Evolutionary conservation across 37 sponge, comb jelly and placozoan species (phyloP).

Genomic region (Bolinopsis microptera): DNA sequence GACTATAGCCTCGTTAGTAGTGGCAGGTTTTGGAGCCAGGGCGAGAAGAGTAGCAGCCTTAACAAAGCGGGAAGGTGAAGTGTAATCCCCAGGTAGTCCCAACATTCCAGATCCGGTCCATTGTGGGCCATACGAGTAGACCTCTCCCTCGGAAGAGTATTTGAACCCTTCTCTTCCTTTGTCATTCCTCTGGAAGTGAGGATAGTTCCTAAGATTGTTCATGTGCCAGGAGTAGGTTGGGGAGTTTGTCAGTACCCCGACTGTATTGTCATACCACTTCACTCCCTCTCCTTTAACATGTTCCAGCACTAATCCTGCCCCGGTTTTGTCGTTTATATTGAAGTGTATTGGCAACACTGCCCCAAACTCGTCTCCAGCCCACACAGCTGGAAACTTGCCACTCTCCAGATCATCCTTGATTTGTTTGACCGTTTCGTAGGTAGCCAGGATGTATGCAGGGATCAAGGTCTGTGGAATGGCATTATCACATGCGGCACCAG

Average conservation of each 20-base stretch:
- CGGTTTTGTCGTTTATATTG: not conserved
- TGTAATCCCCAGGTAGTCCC: constrained; percentile 4
- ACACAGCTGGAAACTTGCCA: not conserved
- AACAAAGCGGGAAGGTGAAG: constrained; percentile 13
- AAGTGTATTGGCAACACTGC: not conserved
- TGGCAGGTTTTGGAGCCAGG: not conserved
- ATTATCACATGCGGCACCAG: not conserved
- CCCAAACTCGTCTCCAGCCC: not conserved
- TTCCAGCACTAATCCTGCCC: not conserved
- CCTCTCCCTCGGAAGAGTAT: not conserved
- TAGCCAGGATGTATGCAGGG: not conserved
- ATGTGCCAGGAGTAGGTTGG: constrained; percentile 6
- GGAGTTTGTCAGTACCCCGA: constrained; percentile 17
- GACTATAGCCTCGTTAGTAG: not conserved
- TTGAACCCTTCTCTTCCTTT: not conserved
- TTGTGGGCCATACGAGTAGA: not conserved
- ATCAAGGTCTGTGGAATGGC: not conserved
- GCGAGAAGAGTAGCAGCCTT: not conserved
- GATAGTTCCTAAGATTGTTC: not conserved
- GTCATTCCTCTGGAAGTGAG: not conserved
- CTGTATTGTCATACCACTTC: not conserved
- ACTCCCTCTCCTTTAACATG: not conserved
- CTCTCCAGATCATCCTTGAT: not conserved
- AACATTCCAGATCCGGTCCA: not conserved
- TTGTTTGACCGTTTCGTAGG: not conserved